Conservation (phyloP, 2,113 vertebrate genomes). For the Ondatra zibethicus region DNA sequence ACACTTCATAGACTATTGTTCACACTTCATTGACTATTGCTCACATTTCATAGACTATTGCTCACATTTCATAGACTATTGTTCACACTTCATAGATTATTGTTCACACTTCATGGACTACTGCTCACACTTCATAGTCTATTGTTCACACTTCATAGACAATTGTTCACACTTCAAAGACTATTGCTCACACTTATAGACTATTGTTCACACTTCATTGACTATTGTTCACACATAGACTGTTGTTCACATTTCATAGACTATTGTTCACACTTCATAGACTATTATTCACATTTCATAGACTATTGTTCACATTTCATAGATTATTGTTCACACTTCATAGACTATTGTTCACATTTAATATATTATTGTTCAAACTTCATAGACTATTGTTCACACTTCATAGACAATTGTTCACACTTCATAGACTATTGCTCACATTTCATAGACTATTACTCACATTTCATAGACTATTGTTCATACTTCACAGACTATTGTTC, state of each 20-base stretch:
- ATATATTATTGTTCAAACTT: no score
- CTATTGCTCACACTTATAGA: neutral
- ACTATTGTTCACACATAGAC: neutral
- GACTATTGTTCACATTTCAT: neutral
- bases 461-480: neutral
- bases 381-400: no score
- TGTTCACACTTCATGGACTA: no score
- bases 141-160: no score
- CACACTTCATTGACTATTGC: no score
- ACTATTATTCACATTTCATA: no score
- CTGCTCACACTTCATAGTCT: neutral
- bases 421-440: no score
- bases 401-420: neutral
- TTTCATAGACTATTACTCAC: neutral
- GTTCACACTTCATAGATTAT: no score
- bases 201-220: neutral
- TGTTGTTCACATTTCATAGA: neutral
- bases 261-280: neutral
- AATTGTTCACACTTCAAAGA: no score
- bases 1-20: no score
- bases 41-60: neutral
- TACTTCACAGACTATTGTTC: neutral
- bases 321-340: no score
- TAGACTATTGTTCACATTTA: no score
- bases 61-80: neutral